These are phyloP conservation scores for Heliconius ismenius DNA, from an alignment of 2,888 invertebrate genomes.

Conservation along the genomic window DNA sequence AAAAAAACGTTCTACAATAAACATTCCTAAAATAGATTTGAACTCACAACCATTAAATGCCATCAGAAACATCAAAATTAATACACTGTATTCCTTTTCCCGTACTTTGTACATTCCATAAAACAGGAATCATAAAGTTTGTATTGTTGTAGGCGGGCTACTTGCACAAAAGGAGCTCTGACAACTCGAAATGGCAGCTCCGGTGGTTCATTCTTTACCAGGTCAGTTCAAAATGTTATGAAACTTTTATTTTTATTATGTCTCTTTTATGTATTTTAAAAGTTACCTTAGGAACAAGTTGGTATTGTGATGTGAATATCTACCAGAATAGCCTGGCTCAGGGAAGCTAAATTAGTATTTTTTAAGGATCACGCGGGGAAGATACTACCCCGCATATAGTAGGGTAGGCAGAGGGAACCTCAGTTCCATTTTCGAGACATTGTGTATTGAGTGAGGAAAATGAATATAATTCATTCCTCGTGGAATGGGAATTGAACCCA, in stretches of 20 bases:
- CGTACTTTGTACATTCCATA: neutral
- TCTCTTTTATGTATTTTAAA: neutral
- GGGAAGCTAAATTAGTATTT: neutral
- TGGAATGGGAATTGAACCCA: too few relatives aligned
- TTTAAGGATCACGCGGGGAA: neutral
- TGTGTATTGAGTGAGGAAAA: neutral
- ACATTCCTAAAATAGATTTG: too few relatives aligned
- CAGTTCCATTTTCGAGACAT: neutral
- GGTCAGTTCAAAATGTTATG: conserved; percentile 70
- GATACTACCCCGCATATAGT: neutral
- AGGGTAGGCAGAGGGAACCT: neutral
- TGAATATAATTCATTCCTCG: neutral
- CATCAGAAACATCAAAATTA: too few relatives aligned
- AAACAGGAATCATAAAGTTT: neutral
- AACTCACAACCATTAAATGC: too few relatives aligned
- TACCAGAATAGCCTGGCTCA: neutral
- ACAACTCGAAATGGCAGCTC: conserved; percentile 93
- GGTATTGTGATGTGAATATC: too few relatives aligned
- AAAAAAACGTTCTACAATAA: too few relatives aligned
- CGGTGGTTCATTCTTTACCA: conserved; percentile 91
- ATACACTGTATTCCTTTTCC: neutral
- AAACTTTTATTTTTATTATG: neutral
- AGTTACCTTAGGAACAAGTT: neutral
- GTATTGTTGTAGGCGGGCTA: conserved; percentile 85
- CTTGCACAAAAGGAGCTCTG: conserved; percentile 91